Evolutionary conservation across 2,113 vertebrate species (phyloP), one percentile per base, ranked within the genome.

Genomic region (Ptyas mucosa): DNA sequence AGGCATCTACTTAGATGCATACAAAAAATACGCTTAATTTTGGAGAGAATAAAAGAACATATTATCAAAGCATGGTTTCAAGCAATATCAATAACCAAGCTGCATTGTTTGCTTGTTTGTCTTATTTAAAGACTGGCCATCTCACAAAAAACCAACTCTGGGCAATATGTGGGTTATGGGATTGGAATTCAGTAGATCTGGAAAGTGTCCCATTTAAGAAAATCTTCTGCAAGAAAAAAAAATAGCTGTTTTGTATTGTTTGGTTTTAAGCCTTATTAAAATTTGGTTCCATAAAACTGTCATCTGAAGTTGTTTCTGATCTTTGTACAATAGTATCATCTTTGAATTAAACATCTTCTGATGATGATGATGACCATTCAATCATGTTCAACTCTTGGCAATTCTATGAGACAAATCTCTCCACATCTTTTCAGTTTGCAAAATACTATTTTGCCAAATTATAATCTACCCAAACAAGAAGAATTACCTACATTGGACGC

Each of bases 1-100:
- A 98, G 97, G 98, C 98, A 98, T 97, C 97, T 98, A 98, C 96
- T 97, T 96, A 81, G 90, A 94, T 96, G 95, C 93, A 94, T 93
- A 96, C 95, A 96, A 97, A 97, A 81, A 90, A 96, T 94, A 94
- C 97, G 96, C 96, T 97, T 97, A 95, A 97, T 97, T 96, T 43
- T 34, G 49, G 89, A 92, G 97, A 96, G 95, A 75, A 89, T 51
- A 88, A 54, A 52, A 81, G n/a, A 81, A 81, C 21, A 21, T 21
- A 21, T 75, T 20, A 8, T 81, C 43, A 20, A 81, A 81, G 75
- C 34, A 43, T 81, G 18, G 34, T 43, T 81, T 43, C 34, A 39
- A 81, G 75, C 75, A 81, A 81, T 43, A 20, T 81, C 34, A 43
- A 39, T 81, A 39, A 81, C 75, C 8, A 81, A 39, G 18, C 34